A percentile compares a stretch with the other conserved stretches of the same genome.
Evolutionary conservation across 2,888 invertebrate genomes (phyloP).

Genomic region (Patella ulyssiponensis): DNA sequence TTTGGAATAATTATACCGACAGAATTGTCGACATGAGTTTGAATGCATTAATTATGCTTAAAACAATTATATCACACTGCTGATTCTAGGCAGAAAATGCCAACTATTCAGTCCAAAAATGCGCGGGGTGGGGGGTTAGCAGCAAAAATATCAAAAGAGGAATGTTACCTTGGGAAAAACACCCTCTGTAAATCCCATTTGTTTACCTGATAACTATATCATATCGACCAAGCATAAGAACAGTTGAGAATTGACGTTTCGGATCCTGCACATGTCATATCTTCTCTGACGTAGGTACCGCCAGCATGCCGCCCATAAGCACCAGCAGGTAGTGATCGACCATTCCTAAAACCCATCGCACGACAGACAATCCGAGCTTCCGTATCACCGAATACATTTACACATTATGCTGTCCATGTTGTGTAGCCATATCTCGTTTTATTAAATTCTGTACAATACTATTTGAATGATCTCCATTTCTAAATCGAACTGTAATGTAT

Average conservation of each 20-base stretch:
- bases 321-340: constrained; percentile 49
- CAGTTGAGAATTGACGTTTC: constrained; percentile 51
- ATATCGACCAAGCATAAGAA: constrained; percentile 41
- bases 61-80: too few relatives aligned
- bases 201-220: constrained; percentile 15
- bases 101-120: too few relatives aligned
- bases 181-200: too few relatives aligned
- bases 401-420: constrained; percentile 56
- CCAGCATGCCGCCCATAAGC: constrained; percentile 50
- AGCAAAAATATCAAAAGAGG: too few relatives aligned
- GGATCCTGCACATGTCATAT: constrained; percentile 50
- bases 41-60: too few relatives aligned
- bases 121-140: too few relatives aligned
- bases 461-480: constrained; percentile 51
- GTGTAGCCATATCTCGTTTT: constrained; percentile 44
- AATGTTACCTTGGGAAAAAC: too few relatives aligned
- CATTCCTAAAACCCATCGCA: constrained; percentile 48
- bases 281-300: constrained; percentile 42
- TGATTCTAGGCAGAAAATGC: too few relatives aligned
- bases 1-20: too few relatives aligned
- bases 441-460: constrained; percentile 53
- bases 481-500: constrained; percentile 41
- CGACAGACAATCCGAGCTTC: constrained; percentile 55
- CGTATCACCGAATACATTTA: constrained; percentile 51
- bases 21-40: too few relatives aligned